A percentile compares a stretch with the other conserved stretches of the same genome.
Evolutionary conservation across 2,888 invertebrate genomes (phyloP).

Genomic region (Diaperis boleti): DNA sequence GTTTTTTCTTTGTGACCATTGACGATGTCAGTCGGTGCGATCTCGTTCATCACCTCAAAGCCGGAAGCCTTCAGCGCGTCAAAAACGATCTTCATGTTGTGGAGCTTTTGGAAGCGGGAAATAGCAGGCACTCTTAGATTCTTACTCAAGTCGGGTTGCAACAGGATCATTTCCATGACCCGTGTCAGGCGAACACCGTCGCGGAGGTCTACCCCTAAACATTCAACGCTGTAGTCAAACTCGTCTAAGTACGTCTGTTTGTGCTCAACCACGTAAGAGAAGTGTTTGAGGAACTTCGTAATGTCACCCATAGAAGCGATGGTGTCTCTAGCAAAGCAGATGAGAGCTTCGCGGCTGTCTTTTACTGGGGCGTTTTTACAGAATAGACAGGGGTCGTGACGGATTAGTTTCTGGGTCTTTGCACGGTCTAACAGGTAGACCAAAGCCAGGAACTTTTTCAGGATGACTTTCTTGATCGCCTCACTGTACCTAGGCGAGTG

Average conservation of each 20-base stretch:
- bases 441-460: slow-evolving; percentile 86
- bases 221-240: slow-evolving; percentile 87
- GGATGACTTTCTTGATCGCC: slow-evolving; percentile 81
- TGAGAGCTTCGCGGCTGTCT: slow-evolving; percentile 82
- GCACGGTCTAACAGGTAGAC: slow-evolving; percentile 89
- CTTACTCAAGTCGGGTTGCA: slow-evolving; percentile 75
- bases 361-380: slow-evolving; percentile 79
- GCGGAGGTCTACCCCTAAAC: slow-evolving; percentile 85
- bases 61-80: slow-evolving; percentile 73
- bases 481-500: slow-evolving; percentile 76
- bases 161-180: slow-evolving; percentile 83
- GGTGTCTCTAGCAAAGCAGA: slow-evolving; percentile 82
- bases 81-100: slow-evolving; percentile 86
- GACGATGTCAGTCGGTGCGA: slow-evolving; percentile 82
- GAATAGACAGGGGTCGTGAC: slow-evolving; percentile 92
- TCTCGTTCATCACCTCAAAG: slow-evolving; percentile 74
- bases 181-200: slow-evolving; percentile 89
- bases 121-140: slow-evolving; percentile 85
- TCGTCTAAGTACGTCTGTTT: slow-evolving; percentile 88
- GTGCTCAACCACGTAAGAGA: slow-evolving; percentile 82
- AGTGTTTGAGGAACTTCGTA: slow-evolving; percentile 79
- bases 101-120: slow-evolving; percentile 86
- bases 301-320: slow-evolving; percentile 85
- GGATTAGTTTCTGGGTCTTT: slow-evolving; percentile 82
- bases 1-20: slow-evolving; percentile 92